A percentile compares a stretch with the other conserved stretches of the same genome.
Conservation (phyloP, 2,888 invertebrate species). For the Anaspis maculata region DNA sequence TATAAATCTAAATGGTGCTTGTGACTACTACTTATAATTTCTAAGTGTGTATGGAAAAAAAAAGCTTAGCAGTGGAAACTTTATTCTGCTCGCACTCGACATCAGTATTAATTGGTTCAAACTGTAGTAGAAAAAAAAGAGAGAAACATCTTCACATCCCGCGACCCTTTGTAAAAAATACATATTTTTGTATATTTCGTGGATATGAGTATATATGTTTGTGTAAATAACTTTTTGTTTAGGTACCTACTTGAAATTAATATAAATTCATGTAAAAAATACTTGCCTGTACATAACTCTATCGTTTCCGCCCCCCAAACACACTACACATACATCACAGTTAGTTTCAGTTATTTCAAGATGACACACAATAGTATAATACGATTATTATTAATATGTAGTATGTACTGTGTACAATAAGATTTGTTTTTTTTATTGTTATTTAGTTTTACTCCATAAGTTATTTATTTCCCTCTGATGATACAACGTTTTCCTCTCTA, state of each 20-base stretch:
- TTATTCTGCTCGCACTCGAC: no score
- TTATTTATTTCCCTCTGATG: no score
- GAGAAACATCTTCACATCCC: no score
- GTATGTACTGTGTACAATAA: slow-evolving; percentile 42
- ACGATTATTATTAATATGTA: slow-evolving; percentile 30
- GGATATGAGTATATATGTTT: slow-evolving; percentile 21
- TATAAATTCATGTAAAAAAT: slow-evolving; percentile 31
- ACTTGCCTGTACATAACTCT: slow-evolving; percentile 33
- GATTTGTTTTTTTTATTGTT: slow-evolving; percentile 28
- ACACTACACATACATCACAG: no score
- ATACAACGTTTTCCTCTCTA: no score
- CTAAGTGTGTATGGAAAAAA: slow-evolving; percentile 20
- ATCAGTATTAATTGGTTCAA: slow-evolving; percentile 33
- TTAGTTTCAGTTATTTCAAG: slow-evolving; percentile 11
- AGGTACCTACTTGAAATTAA: slow-evolving; percentile 24
- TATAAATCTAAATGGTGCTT: slow-evolving; percentile 33
- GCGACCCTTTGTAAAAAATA: slow-evolving; percentile 31
- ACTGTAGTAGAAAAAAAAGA: no score
- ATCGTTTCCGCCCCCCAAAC: no score
- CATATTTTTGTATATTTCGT: slow-evolving; percentile 30
- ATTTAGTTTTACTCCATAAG: slow-evolving; percentile 28
- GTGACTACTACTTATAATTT: slow-evolving; percentile 26
- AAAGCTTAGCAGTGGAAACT: slow-evolving; percentile 23
- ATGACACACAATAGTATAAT: slow-evolving; percentile 32
- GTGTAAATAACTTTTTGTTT: slow-evolving; percentile 19